phyloP scores from a whole-genome alignment of 2,797 vertebrate genomes.

The Chaenodraco wilsoni region DNA sequence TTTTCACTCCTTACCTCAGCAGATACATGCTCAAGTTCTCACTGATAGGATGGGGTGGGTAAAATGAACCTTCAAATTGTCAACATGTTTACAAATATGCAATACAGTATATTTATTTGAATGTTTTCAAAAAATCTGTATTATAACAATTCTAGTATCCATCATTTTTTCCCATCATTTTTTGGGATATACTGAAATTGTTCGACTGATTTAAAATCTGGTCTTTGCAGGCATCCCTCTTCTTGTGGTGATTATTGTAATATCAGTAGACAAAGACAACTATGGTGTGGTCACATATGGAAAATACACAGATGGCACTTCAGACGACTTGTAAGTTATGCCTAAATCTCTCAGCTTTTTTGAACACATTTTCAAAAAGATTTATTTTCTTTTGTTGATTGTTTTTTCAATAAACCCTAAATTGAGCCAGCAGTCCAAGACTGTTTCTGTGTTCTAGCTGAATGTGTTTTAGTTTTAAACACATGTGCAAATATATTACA shows the following conservation, averaged over 20 bases:
- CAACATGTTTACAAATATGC: not conserved
- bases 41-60: conserved; percentile 94
- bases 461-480: not conserved
- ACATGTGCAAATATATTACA: not conserved
- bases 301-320: conserved; percentile 78
- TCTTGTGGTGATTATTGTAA: conserved; percentile 86
- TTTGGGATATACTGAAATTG: not conserved
- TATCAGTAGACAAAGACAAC: conserved; percentile 87
- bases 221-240: conserved; percentile 87
- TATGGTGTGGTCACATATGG: conserved; percentile 89
- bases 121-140: no score
- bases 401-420: not conserved
- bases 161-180: not conserved
- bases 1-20: conserved; percentile 94
- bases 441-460: not conserved
- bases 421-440: not conserved
- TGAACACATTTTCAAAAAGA: not conserved
- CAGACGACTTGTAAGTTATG: conserved; percentile 91
- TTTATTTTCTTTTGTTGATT: not conserved
- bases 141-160: no score
- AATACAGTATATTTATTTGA: no score
- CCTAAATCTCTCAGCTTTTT: not conserved
- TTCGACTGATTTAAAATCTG: not conserved
- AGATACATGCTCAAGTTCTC: conserved; percentile 96
- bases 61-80: not conserved